These are phyloP conservation scores for Yponomeuta cagnagella DNA, from an alignment of 2,888 invertebrate genomes.

Conservation along the genomic window DNA sequence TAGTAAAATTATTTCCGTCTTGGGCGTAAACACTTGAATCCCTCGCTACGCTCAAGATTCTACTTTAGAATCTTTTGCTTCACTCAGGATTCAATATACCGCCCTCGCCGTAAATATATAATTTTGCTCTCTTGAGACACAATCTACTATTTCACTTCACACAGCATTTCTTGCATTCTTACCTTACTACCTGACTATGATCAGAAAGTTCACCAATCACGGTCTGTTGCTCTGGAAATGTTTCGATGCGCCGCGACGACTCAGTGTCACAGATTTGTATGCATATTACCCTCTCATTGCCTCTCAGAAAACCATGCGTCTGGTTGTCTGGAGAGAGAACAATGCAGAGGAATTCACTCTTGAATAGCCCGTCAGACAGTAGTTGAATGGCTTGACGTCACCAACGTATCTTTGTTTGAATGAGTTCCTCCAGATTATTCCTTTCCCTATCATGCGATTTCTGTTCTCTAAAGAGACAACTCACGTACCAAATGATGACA, in stretches of 20 bases:
- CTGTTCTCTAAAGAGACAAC: too few relatives aligned
- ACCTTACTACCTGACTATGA: constrained; percentile 16
- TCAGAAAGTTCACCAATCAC: constrained; percentile 25
- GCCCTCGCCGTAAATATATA: too few relatives aligned
- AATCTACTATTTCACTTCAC: too few relatives aligned
- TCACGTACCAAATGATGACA: too few relatives aligned
- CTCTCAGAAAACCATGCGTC: background rate
- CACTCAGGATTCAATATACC: too few relatives aligned
- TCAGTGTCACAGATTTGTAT: constrained; percentile 7
- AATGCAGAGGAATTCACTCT: background rate
- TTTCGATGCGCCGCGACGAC: constrained; percentile 10
- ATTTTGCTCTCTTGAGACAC: too few relatives aligned
- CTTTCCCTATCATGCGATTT: too few relatives aligned
- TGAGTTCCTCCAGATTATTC: too few relatives aligned
- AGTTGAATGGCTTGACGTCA: background rate
- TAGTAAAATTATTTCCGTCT: too few relatives aligned
- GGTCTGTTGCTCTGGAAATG: constrained; percentile 21
- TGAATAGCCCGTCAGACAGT: background rate
- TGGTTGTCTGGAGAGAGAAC: constrained; percentile 1
- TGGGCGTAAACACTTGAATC: too few relatives aligned
- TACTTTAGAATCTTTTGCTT: too few relatives aligned
- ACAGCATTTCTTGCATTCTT: background rate
- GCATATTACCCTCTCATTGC: background rate
- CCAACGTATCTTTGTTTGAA: background rate
- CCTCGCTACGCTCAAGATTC: too few relatives aligned